Conservation (phyloP, 2,888 invertebrate genomes). For the Ellobium chinense region DNA sequence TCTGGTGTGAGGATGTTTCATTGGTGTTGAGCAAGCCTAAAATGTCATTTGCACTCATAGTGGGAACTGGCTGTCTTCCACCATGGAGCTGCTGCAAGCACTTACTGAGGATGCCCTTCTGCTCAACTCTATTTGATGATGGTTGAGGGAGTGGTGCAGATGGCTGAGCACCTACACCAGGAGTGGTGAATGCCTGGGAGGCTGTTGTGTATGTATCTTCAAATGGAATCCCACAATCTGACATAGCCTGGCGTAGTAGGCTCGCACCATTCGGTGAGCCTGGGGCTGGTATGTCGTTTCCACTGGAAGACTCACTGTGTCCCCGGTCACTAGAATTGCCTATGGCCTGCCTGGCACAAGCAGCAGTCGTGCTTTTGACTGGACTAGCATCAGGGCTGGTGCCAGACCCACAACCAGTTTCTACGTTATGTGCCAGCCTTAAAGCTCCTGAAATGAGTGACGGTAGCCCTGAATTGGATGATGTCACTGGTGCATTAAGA, state of each 20-base stretch:
- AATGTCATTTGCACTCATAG: not conserved
- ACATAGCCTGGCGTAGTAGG: conserved; percentile 5
- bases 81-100: not conserved
- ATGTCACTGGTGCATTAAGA: not conserved
- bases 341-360: not conserved
- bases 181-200: not conserved
- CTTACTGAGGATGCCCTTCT: not conserved
- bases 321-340: no score
- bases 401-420: not conserved
- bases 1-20: not conserved
- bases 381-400: not conserved
- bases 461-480: not conserved
- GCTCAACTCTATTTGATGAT: not conserved
- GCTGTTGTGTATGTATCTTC: not conserved
- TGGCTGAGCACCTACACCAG: not conserved
- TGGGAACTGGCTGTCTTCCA: not conserved
- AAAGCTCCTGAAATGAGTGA: not conserved
- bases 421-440: not conserved
- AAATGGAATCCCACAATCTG: conserved; percentile 23
- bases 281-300: not conserved
- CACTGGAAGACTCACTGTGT: not conserved
- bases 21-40: no score
- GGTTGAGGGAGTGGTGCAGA: not conserved
- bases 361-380: not conserved
- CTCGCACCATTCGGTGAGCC: not conserved